Percentiles rank a stretch among this genome's conserved stretches.
These are phyloP conservation scores for Erebia palarica DNA, from an alignment of 2,888 invertebrate genomes.

Conservation along the genomic window DNA sequence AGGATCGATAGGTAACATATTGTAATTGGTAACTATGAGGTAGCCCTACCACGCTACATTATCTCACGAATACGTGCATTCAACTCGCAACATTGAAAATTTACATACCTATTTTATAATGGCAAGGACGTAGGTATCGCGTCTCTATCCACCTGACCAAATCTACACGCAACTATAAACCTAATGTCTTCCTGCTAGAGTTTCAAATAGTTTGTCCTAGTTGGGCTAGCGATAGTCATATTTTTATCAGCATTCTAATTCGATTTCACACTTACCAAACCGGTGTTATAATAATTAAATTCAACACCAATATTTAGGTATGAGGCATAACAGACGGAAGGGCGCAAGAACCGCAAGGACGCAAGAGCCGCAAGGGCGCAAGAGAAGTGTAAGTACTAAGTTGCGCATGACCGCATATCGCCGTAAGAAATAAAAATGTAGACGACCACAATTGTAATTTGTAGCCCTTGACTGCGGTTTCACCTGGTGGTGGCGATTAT, in stretches of 20 bases:
- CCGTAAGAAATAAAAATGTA: too few relatives aligned
- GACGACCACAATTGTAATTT: too few relatives aligned
- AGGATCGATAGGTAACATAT: slow-evolving; percentile 2
- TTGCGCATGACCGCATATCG: too few relatives aligned
- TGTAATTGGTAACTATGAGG: too few relatives aligned
- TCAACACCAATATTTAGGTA: neutral
- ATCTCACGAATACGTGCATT: slow-evolving; percentile 66
- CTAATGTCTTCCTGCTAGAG: neutral
- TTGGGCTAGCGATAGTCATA: slow-evolving; percentile 16
- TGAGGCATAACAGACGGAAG: too few relatives aligned
- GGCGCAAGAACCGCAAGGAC: too few relatives aligned
- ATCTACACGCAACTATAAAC: slow-evolving; percentile 25
- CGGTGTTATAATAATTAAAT: slow-evolving; percentile 12
- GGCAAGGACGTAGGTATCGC: slow-evolving; percentile 45
- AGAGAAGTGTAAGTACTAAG: too few relatives aligned
- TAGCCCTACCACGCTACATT: slow-evolving; percentile 49
- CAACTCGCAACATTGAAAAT: slow-evolving; percentile 63
- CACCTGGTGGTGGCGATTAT: too few relatives aligned
- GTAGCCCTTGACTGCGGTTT: too few relatives aligned
- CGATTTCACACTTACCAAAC: slow-evolving; percentile 26
- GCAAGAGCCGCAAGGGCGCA: too few relatives aligned
- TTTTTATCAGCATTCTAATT: slow-evolving; percentile 33
- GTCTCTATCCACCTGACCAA: slow-evolving; percentile 27
- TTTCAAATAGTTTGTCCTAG: slow-evolving; percentile 20
- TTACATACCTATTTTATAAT: slow-evolving; percentile 43